Conservation (phyloP, 2,888 invertebrate species). For the Drosophila atripex region DNA sequence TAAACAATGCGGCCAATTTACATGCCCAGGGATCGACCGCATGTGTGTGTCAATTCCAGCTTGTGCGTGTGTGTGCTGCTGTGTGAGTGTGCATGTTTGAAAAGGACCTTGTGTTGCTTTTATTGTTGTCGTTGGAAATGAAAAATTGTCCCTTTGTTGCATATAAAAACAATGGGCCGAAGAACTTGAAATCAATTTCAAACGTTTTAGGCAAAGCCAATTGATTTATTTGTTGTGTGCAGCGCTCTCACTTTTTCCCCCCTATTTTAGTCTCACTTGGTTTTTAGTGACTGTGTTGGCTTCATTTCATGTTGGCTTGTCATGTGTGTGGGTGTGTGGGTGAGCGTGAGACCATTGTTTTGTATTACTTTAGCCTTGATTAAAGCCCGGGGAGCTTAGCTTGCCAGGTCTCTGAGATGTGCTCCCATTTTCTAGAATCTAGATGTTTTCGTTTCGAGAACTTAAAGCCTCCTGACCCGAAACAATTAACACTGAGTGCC, state of each 20-base stretch:
- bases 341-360: conserved; percentile 42
- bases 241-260: neutral
- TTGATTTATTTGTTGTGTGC: conserved; percentile 67
- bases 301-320: conserved; percentile 13
- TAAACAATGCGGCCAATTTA: conserved; percentile 76
- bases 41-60: conserved; percentile 62
- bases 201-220: conserved; percentile 76
- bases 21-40: conserved; percentile 62
- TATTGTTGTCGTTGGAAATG: conserved; percentile 63
- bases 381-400: conserved; percentile 49
- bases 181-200: conserved; percentile 77
- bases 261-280: neutral
- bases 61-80: conserved; percentile 52
- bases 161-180: conserved; percentile 75
- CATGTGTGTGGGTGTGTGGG: conserved; percentile 17
- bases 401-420: conserved; percentile 47
- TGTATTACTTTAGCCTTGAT: conserved; percentile 51
- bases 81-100: conserved; percentile 20
- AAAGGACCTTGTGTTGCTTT: conserved; percentile 35
- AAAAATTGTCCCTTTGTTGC: conserved; percentile 78
- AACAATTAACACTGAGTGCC: conserved; percentile 65
- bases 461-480: conserved; percentile 49
- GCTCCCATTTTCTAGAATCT: conserved; percentile 26
- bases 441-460: conserved; percentile 16
- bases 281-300: conserved; percentile 14